Base-by-base conservation (phyloP, 1,140 invertebrate species). In the Amphibalanus amphitrite region DNA sequence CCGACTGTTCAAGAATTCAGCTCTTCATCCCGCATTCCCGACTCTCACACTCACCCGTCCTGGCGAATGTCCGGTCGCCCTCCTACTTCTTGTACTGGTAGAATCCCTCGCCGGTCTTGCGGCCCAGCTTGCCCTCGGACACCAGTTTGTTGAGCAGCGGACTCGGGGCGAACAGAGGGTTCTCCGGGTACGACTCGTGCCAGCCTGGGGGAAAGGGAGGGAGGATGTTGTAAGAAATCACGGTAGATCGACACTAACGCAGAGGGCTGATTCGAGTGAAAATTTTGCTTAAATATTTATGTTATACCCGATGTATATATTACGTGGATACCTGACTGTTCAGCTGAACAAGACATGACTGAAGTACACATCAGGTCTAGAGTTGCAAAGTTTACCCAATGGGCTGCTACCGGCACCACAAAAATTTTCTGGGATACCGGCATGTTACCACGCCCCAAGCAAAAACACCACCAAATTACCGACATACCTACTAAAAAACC, bases 21-120 rank as follows among this genome's bases (percentile, higher is more conserved):
- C n/a, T n/a, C n/a, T n/a, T n/a, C n/a, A n/a, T n/a, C n/a, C n/a
- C n/a, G n/a, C n/a, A n/a, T n/a, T n/a, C n/a, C n/a, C n/a, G n/a
- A n/a, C 33, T 15, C 33, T 15, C 33, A 6, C 15, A 38, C 33
- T 38, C 4, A 38, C 33, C 33, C n/a, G n/a, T n/a, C 33, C 33
- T 38, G 4, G 33, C 15, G 4, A 15, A 38, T 38, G n/a, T n/a
- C n/a, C n/a, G n/a, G 33, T 38, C 4, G 33, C 33, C 6, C 47
- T 6, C 3, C 47, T 80, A 77, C 75, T 83, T 83, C 29, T 81
- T 78, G 79, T 94, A 91, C 75, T 87, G 87, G 78, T 94, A 94
- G 78, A 92, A 93, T 59, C 93, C 93, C 83, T 93, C 88, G 0
- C 92, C 92, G 69, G 86, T 80, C 79, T 95, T 95, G 1, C 86